Percentiles rank a stretch among this genome's conserved stretches.
Evolutionary conservation across 2,797 vertebrate species (phyloP).

Genomic region (Poliocrania exsul): DNA sequence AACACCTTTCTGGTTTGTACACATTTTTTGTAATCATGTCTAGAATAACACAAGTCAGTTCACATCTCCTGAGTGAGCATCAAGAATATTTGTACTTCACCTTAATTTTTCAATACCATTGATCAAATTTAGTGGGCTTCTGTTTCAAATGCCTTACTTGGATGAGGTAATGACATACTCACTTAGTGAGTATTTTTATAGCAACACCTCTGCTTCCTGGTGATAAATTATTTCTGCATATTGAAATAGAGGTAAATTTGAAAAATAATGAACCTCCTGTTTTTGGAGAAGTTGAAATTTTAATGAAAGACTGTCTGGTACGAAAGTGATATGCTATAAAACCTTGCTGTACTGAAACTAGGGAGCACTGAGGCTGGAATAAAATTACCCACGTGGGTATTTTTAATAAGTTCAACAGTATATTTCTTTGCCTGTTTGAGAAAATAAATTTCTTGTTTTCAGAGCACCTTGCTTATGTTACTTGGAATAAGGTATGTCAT

Average conservation of each 20-base stretch:
- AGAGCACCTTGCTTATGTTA: neutral
- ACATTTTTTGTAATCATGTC: neutral
- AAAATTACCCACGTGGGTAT: neutral
- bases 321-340: neutral
- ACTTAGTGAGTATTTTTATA: neutral
- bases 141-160: neutral
- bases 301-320: neutral
- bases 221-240: neutral
- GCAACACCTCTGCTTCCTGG: neutral
- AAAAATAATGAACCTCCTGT: neutral
- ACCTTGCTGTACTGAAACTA: neutral
- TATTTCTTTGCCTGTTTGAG: slow-evolving; percentile 3
- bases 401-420: slow-evolving; percentile 45
- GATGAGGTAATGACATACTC: neutral
- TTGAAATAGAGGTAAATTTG: neutral
- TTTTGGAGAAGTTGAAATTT: neutral
- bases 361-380: neutral
- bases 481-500: neutral
- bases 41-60: neutral
- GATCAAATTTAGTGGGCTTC: neutral
- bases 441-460: slow-evolving; percentile 37
- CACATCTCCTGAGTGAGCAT: neutral
- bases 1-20: neutral
- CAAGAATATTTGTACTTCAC: neutral
- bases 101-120: neutral